A percentile compares a stretch with the other conserved stretches of the same genome.
phyloP scores from a whole-genome alignment of 2,888 invertebrate species.

The Limnephilus rhombicus region DNA sequence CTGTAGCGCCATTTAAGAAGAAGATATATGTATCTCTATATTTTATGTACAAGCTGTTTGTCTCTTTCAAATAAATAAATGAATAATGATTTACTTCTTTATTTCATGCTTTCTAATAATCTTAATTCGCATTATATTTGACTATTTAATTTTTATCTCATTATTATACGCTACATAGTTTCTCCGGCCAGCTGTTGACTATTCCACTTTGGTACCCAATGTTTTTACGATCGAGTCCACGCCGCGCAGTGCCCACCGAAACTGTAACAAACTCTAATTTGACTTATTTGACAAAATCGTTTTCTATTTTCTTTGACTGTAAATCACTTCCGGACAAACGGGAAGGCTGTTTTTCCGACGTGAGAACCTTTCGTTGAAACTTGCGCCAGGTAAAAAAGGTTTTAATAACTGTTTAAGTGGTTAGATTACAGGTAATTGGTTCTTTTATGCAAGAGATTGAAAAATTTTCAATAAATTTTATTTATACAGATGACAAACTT shows the following conservation, averaged over 20 bases:
- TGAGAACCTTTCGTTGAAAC: conserved; percentile 10
- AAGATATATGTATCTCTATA: too few relatives aligned
- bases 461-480: background rate
- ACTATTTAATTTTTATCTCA: too few relatives aligned
- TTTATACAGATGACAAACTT: background rate
- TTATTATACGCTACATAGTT: background rate
- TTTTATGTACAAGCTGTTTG: too few relatives aligned
- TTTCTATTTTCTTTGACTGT: conserved; percentile 19
- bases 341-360: background rate
- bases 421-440: background rate
- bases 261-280: background rate
- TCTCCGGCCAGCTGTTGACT: background rate
- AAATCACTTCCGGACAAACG: conserved; percentile 32
- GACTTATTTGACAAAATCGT: background rate
- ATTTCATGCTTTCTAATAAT: too few relatives aligned
- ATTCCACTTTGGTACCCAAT: background rate
- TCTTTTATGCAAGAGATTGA: background rate
- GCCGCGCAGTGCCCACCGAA: background rate
- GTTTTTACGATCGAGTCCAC: background rate
- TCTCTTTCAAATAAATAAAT: too few relatives aligned
- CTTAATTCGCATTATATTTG: too few relatives aligned
- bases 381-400: background rate
- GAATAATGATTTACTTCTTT: too few relatives aligned
- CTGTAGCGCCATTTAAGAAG: too few relatives aligned
- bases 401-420: background rate